A percentile compares a stretch with the other conserved stretches of the same genome.
Evolutionary conservation across 2,113 vertebrate species (phyloP).

Genomic region (Odocoileus hemionus): DNA sequence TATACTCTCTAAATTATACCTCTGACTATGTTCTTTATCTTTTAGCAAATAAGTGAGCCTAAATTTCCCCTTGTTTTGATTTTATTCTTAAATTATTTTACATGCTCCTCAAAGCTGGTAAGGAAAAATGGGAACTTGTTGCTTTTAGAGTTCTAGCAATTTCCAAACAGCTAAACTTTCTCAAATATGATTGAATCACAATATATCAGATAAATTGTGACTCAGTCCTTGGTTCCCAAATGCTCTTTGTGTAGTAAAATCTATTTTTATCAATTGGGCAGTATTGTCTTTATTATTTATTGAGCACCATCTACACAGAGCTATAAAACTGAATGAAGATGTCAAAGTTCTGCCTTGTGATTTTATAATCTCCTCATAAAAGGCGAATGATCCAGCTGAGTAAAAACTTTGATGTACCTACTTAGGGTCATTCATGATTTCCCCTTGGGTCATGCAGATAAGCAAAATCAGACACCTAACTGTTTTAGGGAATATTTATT

Average conservation of each 20-base stretch:
- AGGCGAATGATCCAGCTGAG: neutral
- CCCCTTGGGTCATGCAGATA: neutral
- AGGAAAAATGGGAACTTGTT: neutral
- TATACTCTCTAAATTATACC: conserved; percentile 43
- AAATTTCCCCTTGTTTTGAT: conserved; percentile 35
- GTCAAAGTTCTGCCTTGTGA: neutral
- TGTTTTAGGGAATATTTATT: neutral
- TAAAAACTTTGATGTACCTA: neutral
- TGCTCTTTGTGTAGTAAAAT: neutral
- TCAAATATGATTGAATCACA: neutral
- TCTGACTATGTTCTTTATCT: neutral
- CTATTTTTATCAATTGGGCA: conserved; percentile 34
- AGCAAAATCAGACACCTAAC: neutral
- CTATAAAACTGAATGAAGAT: conserved; percentile 43
- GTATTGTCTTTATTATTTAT: conserved; percentile 29
- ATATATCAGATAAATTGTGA: neutral
- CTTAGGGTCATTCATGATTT: neutral
- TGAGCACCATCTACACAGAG: neutral
- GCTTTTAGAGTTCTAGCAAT: conserved; percentile 11
- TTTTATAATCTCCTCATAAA: conserved; percentile 56
- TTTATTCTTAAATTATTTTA: conserved; percentile 50
- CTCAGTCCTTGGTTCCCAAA: neutral
- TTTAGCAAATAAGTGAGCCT: conserved; percentile 41
- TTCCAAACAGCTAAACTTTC: conserved; percentile 22
- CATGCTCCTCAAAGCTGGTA: conserved; percentile 18